Conservation (phyloP, 2,113 vertebrate genomes). For the Pongo abelii region DNA sequence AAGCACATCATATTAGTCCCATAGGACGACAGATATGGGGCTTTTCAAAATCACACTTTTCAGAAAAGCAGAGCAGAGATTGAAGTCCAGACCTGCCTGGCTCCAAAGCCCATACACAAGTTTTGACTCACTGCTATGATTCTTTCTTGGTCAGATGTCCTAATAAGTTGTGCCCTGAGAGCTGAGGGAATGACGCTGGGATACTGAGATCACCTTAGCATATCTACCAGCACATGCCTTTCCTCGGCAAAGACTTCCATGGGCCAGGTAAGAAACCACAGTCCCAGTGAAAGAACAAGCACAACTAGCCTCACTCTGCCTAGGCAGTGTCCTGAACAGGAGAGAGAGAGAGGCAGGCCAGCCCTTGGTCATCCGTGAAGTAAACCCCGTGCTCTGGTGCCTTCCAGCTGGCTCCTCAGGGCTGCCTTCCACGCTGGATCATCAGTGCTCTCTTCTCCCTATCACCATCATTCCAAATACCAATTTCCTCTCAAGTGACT, state of each 20-base stretch:
- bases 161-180: neutral
- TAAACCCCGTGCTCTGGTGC: neutral
- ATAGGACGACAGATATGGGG: neutral
- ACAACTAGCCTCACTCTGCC: neutral
- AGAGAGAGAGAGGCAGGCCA: neutral
- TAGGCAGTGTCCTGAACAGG: neutral
- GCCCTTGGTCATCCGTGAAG: neutral
- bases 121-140: conserved; percentile 32
- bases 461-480: conserved; percentile 50
- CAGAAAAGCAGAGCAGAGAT: conserved; percentile 35
- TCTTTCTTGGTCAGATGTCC: conserved; percentile 1
- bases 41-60: conserved; percentile 28
- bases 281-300: conserved; percentile 1
- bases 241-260: neutral
- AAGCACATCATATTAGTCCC: conserved; percentile 14
- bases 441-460: neutral
- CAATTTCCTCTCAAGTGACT: conserved; percentile 54
- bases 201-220: neutral
- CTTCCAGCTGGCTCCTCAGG: neutral
- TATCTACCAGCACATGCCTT: neutral
- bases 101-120: conserved; percentile 17
- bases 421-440: neutral
- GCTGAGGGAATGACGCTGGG: neutral
- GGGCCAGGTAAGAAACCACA: conserved; percentile 1
- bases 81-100: neutral